Conservation (phyloP, 1,140 invertebrate species). For the Vanessa tameamea region DNA sequence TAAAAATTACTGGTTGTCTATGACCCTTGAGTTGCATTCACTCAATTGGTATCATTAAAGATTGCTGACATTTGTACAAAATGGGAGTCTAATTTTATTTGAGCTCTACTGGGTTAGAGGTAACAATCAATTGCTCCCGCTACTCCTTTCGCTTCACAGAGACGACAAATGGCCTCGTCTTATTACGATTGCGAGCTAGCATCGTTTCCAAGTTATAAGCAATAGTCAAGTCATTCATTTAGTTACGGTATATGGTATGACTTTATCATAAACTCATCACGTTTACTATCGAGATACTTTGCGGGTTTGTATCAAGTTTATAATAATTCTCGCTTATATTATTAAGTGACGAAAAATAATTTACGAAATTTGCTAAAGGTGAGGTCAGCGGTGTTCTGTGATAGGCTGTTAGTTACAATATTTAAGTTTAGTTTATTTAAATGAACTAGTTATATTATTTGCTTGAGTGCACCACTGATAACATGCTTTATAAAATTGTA, state of each 20-base stretch:
- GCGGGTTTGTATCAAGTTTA: too few species aligned
- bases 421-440: too few species aligned
- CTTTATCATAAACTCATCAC: too few species aligned
- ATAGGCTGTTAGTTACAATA: too few species aligned
- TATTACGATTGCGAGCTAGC: background rate
- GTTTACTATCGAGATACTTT: too few species aligned
- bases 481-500: too few species aligned
- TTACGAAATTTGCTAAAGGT: too few species aligned
- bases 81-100: conserved; percentile 18
- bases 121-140: background rate
- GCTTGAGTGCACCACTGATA: too few species aligned
- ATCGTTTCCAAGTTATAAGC: background rate
- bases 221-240: background rate
- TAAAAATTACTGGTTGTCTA: background rate
- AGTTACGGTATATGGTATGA: too few species aligned
- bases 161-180: conserved; percentile 1
- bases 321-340: background rate
- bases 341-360: background rate
- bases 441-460: too few species aligned
- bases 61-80: conserved; percentile 16
- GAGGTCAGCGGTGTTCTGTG: too few species aligned
- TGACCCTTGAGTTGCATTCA: background rate
- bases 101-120: conserved; percentile 9
- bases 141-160: background rate
- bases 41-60: conserved; percentile 5